Base-by-base conservation (phyloP, 2,888 invertebrate species). In the Horisme vitalbata region DNA sequence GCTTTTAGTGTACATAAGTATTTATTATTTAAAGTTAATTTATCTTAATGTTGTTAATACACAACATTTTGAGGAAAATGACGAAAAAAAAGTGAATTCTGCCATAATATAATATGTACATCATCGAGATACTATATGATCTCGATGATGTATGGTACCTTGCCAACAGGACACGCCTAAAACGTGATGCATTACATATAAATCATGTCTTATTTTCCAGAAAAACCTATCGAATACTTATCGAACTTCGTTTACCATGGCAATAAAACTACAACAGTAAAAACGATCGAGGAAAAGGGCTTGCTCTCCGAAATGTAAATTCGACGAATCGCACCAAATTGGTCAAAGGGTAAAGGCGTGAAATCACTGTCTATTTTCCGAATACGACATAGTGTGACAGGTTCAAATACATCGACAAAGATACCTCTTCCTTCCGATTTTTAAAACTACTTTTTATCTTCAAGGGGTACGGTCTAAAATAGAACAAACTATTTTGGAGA, bases 321-420 rank as follows among this genome's bases (percentile, higher is more conserved):
- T 59, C 57, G 52, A 56, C 52, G 68, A 68, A 76, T 72, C 67
- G 64, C 63, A 65, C 65, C 65, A 68, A 73, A 79, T 76, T 76
- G 76, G 71, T 74, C 74, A 75, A 77, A 75, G 71, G 79, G 76
- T 73, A 73, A 80, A 56, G 53, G 69, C 69, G 70, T 63, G 65
- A 70, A 74, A 78, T 77, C 76, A 74, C 68, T 73, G 69, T 70
- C 75, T 68, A 76, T 78, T 75, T 64, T 65, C 57, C 60, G 66
- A 71, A 75, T 68, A 68, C 72, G 66, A 65, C 70, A 66, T 66
- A 59, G 61, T 64, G 65, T 66, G 70, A 71, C 73, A 73, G 66
- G 64, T 73, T 67, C 49, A 57, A 56, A 57, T 53, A 47, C 45
- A 35, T 45, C 47, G 34, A 49, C 55, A 53, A 52, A 52, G 35